A percentile compares a stretch with the other conserved stretches of the same genome.
These are phyloP conservation scores for Hirtodrosophila duncani DNA, from an alignment of 2,888 invertebrate species.

Conservation along the genomic window DNA sequence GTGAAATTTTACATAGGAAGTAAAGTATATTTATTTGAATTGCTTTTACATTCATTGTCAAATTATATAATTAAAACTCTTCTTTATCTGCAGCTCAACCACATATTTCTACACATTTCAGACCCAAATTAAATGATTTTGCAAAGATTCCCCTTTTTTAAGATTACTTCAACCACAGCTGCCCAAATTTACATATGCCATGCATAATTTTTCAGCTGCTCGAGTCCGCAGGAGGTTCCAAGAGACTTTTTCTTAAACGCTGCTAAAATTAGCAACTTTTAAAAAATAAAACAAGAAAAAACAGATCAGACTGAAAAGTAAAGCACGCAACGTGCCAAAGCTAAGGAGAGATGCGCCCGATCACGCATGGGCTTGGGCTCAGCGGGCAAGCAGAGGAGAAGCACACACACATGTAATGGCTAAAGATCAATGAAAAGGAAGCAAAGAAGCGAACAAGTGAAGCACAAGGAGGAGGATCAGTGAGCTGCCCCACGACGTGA, in stretches of 20 bases:
- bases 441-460: slow-evolving; percentile 22
- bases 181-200: slow-evolving; percentile 29
- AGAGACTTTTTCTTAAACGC: slow-evolving; percentile 47
- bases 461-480: slow-evolving; percentile 7
- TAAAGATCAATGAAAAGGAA: slow-evolving; percentile 64
- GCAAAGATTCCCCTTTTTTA: neutral
- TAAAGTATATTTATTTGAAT: too few relatives aligned
- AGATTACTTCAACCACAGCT: slow-evolving; percentile 29
- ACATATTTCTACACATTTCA: too few relatives aligned
- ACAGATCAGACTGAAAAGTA: slow-evolving; percentile 27
- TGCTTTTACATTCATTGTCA: too few relatives aligned
- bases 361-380: too few relatives aligned
- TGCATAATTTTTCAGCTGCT: slow-evolving; percentile 53
- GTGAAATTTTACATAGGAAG: too few relatives aligned
- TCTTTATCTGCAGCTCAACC: too few relatives aligned
- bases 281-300: slow-evolving; percentile 28
- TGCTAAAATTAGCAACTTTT: slow-evolving; percentile 70
- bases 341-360: slow-evolving; percentile 12
- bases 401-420: slow-evolving; percentile 48
- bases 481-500: slow-evolving; percentile 42
- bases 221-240: slow-evolving; percentile 71
- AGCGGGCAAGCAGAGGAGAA: slow-evolving; percentile 10
- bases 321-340: slow-evolving; percentile 52
- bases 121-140: slow-evolving; percentile 12
- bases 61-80: too few relatives aligned